Conservation (phyloP, 2,888 invertebrate genomes). For the Molorchus minor region DNA sequence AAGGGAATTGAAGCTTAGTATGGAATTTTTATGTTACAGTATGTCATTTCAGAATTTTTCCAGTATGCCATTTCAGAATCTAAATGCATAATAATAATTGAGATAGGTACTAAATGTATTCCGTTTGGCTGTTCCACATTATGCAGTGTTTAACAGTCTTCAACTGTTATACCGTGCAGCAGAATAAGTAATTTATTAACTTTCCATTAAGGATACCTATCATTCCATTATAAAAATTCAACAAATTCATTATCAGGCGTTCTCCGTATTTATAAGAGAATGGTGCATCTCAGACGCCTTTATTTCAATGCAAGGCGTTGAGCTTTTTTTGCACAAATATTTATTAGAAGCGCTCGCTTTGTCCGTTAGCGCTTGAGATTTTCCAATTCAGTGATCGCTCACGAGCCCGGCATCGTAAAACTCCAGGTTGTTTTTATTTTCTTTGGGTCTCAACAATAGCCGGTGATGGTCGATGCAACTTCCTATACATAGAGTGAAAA, state of each 20-base stretch:
- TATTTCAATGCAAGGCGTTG: conserved; percentile 45
- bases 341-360: conserved; percentile 49
- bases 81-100: no score
- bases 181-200: no score
- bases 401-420: conserved; percentile 44
- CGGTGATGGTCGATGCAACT: conserved; percentile 29
- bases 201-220: no score
- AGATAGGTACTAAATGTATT: no score
- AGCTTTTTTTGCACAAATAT: conserved; percentile 47
- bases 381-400: conserved; percentile 47
- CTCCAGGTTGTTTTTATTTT: conserved; percentile 39
- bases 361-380: conserved; percentile 48
- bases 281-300: conserved; percentile 35
- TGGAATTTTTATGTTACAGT: no score
- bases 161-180: no score
- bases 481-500: conserved; percentile 3
- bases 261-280: conserved; percentile 41
- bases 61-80: no score
- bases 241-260: conserved; percentile 43
- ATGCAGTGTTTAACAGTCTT: no score
- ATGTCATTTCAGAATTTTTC: no score
- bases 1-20: no score
- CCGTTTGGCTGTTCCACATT: no score
- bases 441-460: conserved; percentile 34
- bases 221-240: no score